These are phyloP conservation scores for Bufotes viridis DNA, from an alignment of 2,797 vertebrate species.

Conservation along the genomic window DNA sequence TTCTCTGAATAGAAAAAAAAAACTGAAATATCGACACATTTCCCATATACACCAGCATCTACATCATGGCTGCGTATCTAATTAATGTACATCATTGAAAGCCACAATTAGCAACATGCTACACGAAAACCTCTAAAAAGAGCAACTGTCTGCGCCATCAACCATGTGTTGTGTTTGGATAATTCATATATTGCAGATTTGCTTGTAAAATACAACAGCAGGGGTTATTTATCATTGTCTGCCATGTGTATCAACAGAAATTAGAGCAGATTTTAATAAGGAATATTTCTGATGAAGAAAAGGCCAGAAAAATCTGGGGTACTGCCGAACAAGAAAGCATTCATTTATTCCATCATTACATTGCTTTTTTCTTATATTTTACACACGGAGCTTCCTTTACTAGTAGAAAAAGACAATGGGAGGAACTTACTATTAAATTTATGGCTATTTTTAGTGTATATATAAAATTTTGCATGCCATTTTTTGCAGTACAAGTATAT, in stretches of 20 bases:
- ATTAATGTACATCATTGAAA: conserved; percentile 8
- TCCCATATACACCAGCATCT: conserved; percentile 2
- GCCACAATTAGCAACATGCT: conserved; percentile 19
- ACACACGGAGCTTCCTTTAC: too few species aligned
- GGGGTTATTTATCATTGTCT: conserved; percentile 29
- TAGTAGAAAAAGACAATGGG: too few species aligned
- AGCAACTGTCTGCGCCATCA: conserved; percentile 6
- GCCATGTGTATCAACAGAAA: background rate
- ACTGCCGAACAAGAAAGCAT: too few species aligned
- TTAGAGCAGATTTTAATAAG: conserved; percentile 23
- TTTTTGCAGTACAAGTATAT: too few species aligned
- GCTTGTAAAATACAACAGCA: conserved; percentile 8
- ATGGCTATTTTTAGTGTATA: too few species aligned
- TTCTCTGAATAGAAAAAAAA: background rate
- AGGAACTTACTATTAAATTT: too few species aligned
- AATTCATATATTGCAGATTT: conserved; percentile 19
- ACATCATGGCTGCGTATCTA: conserved; percentile 2
- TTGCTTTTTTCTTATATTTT: too few species aligned
- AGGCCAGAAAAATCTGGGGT: background rate
- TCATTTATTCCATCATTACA: too few species aligned
- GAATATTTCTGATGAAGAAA: conserved; percentile 7
- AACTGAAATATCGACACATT: background rate
- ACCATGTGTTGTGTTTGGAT: conserved; percentile 21
- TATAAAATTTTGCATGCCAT: too few species aligned
- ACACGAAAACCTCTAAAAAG: background rate